Conservation (phyloP, 2,888 invertebrate genomes). For the Coenonympha glycerion region DNA sequence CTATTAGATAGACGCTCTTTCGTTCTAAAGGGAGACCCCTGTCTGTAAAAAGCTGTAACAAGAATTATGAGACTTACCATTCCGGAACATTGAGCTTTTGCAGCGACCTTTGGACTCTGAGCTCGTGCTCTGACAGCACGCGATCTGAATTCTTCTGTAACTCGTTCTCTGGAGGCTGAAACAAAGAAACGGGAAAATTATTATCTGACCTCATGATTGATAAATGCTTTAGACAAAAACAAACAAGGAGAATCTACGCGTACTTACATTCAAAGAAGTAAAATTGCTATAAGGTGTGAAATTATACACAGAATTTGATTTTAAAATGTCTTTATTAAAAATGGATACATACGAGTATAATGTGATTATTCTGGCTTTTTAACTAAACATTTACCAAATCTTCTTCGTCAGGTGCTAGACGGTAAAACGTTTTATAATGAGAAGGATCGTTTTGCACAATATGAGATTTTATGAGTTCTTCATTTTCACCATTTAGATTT, state of each 20-base stretch:
- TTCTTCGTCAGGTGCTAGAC: conserved; percentile 48
- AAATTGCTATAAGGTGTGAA: not conserved
- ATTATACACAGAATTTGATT: not conserved
- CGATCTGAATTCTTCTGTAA: conserved; percentile 89
- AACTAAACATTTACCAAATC: conserved; percentile 50
- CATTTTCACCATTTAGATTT: conserved; percentile 40
- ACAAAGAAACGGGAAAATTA: conserved; percentile 39
- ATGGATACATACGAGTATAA: not conserved
- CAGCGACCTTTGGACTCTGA: conserved; percentile 93
- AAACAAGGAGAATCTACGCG: conserved; percentile 1
- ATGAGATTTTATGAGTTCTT: conserved; percentile 29
- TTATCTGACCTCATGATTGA: conserved; percentile 9
- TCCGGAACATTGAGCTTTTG: conserved; percentile 96
- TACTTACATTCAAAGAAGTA: not conserved
- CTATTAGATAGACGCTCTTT: too few species aligned
- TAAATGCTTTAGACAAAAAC: not conserved
- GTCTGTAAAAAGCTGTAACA: not conserved
- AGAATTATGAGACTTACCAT: conserved; percentile 78
- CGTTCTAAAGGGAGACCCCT: too few species aligned
- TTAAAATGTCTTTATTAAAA: not conserved
- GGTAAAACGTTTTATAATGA: conserved; percentile 47
- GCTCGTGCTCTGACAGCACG: conserved; percentile 94
- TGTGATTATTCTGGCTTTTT: conserved; percentile 26
- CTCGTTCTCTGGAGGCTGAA: conserved; percentile 95
- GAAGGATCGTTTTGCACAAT: conserved; percentile 32